Base-by-base conservation (phyloP, 92 coral and sea anemone genomes). In the Diadumene lineata region DNA sequence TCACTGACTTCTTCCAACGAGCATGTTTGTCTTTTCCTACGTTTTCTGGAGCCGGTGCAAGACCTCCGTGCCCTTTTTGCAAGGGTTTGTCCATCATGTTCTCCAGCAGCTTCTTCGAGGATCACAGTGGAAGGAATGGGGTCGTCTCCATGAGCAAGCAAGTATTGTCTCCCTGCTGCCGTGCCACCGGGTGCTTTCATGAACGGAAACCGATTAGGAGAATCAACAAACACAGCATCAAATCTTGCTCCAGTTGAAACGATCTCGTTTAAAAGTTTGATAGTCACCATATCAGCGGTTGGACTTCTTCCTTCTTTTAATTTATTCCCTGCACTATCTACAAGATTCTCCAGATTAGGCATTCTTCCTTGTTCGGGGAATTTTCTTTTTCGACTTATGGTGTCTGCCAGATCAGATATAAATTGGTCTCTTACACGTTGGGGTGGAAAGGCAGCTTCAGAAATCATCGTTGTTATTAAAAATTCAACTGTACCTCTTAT, bases 401-500 rank as follows among this genome's bases (percentile, higher is more conserved):
- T 15, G 2, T 0, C 15, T 16, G 55, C 73, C 9, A 68, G 50
- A 7, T 43, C 4, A 2, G 9, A 23, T n/a, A 26, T 10, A 8
- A 74, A 19, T 29, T 28, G 70, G 1, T 57, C 18, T 64, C 31
- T 74, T 33, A 43, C 66, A 50, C 24, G 27, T 55, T 27, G 69
- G 26, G 73, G 11, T 27, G 31, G 34, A 9, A 23, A 0, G 1
- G 16, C 64, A 22, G 76, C 33, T 18, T 50, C 46, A 24, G 48
- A 6, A 38, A 38, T 38, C 48, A 38, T 38, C 13, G 48, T 38
- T n/a, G n/a, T n/a, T n/a, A 38, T 15, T 75, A 85, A 22, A 32
- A 85, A 79, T 58, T 85, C 89, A 32, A 79, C 79, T 0, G 89
- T 46, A n/a, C 76, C 81, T 2, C 89, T 76, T 21, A 25, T 56